These are phyloP conservation scores for Nasua narica DNA, from an alignment of 2,797 vertebrate species.

Conservation along the genomic window DNA sequence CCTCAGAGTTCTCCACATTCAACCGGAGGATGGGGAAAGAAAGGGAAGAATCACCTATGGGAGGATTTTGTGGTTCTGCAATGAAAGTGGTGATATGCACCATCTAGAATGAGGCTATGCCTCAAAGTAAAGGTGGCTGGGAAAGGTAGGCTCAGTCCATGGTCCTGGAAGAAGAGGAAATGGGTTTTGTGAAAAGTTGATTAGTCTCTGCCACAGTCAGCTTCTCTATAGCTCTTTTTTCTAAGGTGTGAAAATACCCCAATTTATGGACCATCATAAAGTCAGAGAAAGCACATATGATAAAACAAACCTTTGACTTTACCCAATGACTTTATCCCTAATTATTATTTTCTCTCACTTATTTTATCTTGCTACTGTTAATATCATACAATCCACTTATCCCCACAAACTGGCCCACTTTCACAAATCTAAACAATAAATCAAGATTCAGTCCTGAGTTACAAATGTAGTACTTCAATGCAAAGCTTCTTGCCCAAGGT, in stretches of 20 bases:
- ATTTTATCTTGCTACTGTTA: background rate
- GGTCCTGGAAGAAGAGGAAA: background rate
- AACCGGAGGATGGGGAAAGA: background rate
- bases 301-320: background rate
- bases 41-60: background rate
- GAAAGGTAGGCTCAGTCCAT: background rate
- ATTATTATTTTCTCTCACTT: background rate
- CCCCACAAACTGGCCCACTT: background rate
- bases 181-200: background rate
- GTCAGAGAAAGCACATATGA: background rate
- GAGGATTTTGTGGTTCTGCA: background rate
- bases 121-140: background rate
- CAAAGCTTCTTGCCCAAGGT: constrained; percentile 33
- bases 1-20: background rate
- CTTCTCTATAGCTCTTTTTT: background rate
- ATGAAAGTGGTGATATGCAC: background rate
- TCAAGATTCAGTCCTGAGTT: constrained; percentile 56
- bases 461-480: constrained; percentile 15
- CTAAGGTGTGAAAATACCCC: background rate
- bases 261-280: background rate
- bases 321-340: background rate
- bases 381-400: background rate
- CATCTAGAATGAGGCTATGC: background rate
- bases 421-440: constrained; percentile 37
- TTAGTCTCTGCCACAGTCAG: background rate